phyloP scores from a whole-genome alignment of 2,888 invertebrate species.

The Argyra leucocephala region DNA sequence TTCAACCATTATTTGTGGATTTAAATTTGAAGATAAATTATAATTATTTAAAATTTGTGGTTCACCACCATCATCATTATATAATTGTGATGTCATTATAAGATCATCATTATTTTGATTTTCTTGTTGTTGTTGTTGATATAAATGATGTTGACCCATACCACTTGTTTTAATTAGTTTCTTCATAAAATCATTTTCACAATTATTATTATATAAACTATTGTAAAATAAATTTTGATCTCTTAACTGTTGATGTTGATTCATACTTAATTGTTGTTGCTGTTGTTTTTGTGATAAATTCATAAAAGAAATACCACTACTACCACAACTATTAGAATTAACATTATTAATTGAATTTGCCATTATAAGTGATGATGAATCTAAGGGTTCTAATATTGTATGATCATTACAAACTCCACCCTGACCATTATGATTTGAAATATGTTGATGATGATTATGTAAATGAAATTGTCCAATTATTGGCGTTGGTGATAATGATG shows the following conservation, averaged over 20 bases:
- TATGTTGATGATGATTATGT: not conserved
- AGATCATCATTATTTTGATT: conserved; percentile 19
- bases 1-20: conserved; percentile 19
- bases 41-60: conserved; percentile 11
- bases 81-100: conserved; percentile 12
- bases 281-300: conserved; percentile 1
- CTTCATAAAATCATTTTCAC: conserved; percentile 24
- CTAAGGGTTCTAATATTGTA: not conserved
- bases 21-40: conserved; percentile 16
- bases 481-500: not conserved
- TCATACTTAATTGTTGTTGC: not conserved
- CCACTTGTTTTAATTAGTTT: conserved; percentile 22
- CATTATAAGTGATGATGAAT: not conserved
- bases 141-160: conserved; percentile 12
- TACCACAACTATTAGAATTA: not conserved
- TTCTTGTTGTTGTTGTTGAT: conserved; percentile 18
- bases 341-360: not conserved
- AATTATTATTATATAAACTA: conserved; percentile 25
- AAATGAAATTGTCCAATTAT: not conserved
- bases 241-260: conserved; percentile 16
- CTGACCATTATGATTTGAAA: too few species aligned
- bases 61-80: conserved; percentile 13
- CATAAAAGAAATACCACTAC: not conserved
- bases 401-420: not conserved
- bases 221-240: conserved; percentile 26